Conservation (phyloP, 2,113 vertebrate species). For the Calonectris borealis region DNA sequence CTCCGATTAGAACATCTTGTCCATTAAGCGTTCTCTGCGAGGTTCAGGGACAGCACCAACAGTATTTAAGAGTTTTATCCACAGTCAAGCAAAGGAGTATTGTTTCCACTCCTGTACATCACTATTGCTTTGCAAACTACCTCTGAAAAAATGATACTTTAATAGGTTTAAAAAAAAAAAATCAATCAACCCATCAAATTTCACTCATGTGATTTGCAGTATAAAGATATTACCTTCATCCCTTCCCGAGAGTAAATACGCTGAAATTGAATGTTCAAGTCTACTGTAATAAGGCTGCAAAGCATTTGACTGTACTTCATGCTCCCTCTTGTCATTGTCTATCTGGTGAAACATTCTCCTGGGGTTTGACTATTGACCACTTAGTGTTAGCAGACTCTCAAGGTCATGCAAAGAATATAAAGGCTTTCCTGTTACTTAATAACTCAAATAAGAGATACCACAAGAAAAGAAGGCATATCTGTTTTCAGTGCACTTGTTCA, state of each 20-base stretch:
- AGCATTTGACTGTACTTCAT: conserved; percentile 1
- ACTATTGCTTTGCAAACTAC: conserved; percentile 17
- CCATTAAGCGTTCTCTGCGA: neutral
- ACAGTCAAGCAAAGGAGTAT: neutral
- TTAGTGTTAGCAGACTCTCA: conserved; percentile 32
- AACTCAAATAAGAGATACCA: conserved; percentile 23
- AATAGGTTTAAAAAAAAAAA: neutral
- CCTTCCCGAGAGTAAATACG: neutral
- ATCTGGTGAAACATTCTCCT: conserved; percentile 48
- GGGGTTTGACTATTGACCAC: conserved; percentile 47
- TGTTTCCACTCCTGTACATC: neutral
- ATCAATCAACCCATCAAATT: neutral
- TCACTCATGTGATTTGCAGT: neutral
- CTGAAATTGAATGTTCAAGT: neutral
- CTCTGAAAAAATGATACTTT: conserved; percentile 27
- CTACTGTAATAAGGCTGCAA: neutral
- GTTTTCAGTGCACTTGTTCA: conserved; percentile 77
- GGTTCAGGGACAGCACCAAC: conserved; percentile 30
- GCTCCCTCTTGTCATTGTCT: conserved; percentile 11
- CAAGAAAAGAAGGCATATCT: conserved; percentile 58
- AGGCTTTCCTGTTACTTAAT: conserved; percentile 50
- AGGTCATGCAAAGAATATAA: conserved; percentile 33
- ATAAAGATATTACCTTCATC: neutral
- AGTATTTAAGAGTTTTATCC: neutral
- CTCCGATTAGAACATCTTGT: conserved; percentile 29